Percentiles rank a stretch among this genome's conserved stretches.
Conservation (phyloP, 2,113 vertebrate genomes). For the Scortum barcoo region DNA sequence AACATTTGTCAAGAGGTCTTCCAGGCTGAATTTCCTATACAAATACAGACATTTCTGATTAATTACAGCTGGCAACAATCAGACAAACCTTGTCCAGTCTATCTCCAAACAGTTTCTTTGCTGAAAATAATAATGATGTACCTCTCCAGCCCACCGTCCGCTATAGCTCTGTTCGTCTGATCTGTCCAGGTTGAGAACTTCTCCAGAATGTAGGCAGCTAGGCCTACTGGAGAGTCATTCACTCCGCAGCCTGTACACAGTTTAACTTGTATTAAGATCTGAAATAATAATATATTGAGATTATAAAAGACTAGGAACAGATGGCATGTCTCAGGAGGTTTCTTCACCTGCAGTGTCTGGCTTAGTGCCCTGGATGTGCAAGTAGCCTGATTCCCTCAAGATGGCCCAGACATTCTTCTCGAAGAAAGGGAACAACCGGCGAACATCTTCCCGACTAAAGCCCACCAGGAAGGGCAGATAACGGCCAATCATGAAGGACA, state of each 20-base stretch:
- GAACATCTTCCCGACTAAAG: slow-evolving; percentile 86
- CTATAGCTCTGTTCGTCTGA: slow-evolving; percentile 77
- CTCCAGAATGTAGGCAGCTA: slow-evolving; percentile 91
- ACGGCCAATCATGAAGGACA: slow-evolving; percentile 84
- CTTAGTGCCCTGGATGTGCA: slow-evolving; percentile 92
- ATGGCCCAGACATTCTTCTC: slow-evolving; percentile 84
- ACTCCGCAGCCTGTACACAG: slow-evolving; percentile 85
- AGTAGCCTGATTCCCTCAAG: slow-evolving; percentile 86
- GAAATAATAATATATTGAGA: neutral
- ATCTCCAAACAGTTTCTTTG: neutral
- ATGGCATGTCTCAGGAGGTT: neutral
- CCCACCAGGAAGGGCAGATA: slow-evolving; percentile 90
- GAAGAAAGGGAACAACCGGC: slow-evolving; percentile 85
- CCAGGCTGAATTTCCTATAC: slow-evolving; percentile 88
- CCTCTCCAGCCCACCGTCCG: slow-evolving; percentile 89
- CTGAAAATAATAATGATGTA: slow-evolving; percentile 57
- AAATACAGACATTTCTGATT: slow-evolving; percentile 8
- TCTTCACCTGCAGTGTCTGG: slow-evolving; percentile 89
- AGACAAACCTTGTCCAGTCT: neutral
- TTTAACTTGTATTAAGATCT: neutral
- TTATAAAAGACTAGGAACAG: neutral
- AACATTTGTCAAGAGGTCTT: slow-evolving; percentile 90
- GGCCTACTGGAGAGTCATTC: slow-evolving; percentile 89
- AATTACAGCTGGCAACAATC: neutral
- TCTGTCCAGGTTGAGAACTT: slow-evolving; percentile 92